These are phyloP conservation scores for Panonychus citri DNA, from an alignment of 1,140 invertebrate species.

Conservation along the genomic window DNA sequence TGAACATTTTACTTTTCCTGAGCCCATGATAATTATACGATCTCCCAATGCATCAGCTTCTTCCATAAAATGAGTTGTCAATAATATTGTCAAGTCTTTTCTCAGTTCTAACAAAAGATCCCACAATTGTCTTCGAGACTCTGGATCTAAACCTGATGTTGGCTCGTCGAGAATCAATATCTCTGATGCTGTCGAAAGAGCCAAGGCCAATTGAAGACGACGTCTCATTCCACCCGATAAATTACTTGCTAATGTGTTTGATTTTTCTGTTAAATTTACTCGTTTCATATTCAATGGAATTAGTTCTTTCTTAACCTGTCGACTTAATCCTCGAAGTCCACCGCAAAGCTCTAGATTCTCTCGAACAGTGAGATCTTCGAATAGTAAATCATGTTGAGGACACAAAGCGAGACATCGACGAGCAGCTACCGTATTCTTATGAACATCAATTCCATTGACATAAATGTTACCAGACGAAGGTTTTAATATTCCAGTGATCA, in stretches of 20 bases:
- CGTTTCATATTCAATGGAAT: slow-evolving; percentile 19
- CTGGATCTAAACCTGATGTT: slow-evolving; percentile 30
- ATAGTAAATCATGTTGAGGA: slow-evolving; percentile 40
- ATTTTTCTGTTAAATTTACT: slow-evolving; percentile 33
- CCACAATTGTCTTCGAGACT: slow-evolving; percentile 34
- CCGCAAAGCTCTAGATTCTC: slow-evolving; percentile 11
- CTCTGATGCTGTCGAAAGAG: slow-evolving; percentile 37
- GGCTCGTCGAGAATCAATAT: slow-evolving; percentile 14
- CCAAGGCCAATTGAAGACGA: slow-evolving; percentile 61
- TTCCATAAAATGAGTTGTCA: slow-evolving; percentile 96
- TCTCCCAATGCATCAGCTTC: slow-evolving; percentile 54
- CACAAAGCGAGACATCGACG: slow-evolving; percentile 57
- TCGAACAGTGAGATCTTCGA: slow-evolving; percentile 23
- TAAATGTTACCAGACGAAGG: slow-evolving; percentile 41
- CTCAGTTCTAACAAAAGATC: slow-evolving; percentile 23
- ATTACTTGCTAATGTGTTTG: slow-evolving; percentile 39
- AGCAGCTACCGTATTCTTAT: slow-evolving; percentile 28
- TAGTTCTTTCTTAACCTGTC: slow-evolving; percentile 28
- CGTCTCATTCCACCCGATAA: slow-evolving; percentile 65
- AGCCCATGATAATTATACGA: slow-evolving; percentile 31
- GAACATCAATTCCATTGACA: slow-evolving; percentile 40
- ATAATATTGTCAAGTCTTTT: slow-evolving; percentile 43
- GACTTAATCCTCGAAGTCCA: slow-evolving; percentile 34
- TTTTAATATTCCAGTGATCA: slow-evolving; percentile 43
- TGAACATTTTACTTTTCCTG: slow-evolving; percentile 28